Conservation (phyloP, 2,797 vertebrate species). For the Miichthys miiuy region DNA sequence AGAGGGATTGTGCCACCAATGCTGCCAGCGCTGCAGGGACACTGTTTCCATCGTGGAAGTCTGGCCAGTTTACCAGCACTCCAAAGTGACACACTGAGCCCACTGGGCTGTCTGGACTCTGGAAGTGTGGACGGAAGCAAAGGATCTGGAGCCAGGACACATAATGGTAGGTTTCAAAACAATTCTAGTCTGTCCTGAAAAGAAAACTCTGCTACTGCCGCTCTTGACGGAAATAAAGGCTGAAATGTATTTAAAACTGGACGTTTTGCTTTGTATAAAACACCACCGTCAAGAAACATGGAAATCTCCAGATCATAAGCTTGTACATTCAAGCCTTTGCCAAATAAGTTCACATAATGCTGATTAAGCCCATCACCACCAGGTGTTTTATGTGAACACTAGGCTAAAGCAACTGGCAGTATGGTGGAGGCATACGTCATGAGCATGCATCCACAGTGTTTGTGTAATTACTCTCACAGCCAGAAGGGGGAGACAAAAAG, state of each 20-base stretch:
- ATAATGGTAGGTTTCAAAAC: conserved; percentile 85
- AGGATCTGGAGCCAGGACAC: conserved; percentile 78
- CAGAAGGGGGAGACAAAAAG: too few relatives aligned
- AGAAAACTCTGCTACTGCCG: background rate
- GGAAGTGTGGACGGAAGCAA: conserved; percentile 78
- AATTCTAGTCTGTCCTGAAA: background rate
- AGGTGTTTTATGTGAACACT: too few relatives aligned
- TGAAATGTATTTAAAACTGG: background rate
- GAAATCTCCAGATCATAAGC: too few relatives aligned
- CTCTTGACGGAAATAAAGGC: background rate
- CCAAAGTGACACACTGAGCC: conserved; percentile 75
- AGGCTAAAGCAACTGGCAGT: too few relatives aligned
- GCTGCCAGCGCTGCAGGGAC: conserved; percentile 76
- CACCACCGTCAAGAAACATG: background rate
- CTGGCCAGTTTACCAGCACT: conserved; percentile 72
- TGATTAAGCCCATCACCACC: too few relatives aligned
- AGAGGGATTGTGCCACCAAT: conserved; percentile 74
- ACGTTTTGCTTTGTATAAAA: background rate
- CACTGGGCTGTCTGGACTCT: conserved; percentile 74
- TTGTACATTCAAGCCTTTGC: too few relatives aligned
- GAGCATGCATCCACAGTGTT: too few relatives aligned
- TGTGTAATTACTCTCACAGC: too few relatives aligned
- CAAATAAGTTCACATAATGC: too few relatives aligned
- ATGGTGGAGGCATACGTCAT: too few relatives aligned
- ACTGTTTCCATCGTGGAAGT: conserved; percentile 82